phyloP scores from a whole-genome alignment of 2,797 vertebrate genomes.

The Pampus argenteus region DNA sequence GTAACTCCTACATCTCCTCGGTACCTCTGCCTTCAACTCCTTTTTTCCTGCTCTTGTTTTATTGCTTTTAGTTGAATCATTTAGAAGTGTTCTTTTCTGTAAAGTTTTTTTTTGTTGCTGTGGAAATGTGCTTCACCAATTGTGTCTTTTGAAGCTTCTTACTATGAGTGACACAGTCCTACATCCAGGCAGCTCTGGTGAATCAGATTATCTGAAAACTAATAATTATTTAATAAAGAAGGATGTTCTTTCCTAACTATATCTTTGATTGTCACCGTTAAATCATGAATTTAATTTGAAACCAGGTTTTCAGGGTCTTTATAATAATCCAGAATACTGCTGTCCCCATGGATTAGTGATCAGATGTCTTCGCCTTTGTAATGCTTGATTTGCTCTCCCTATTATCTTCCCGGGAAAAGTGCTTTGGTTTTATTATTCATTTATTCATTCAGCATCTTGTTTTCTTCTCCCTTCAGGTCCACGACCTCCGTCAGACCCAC shows the following conservation, averaged over 20 bases:
- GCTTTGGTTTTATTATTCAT: background rate
- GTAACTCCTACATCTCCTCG: slow-evolving; percentile 31
- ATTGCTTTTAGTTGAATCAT: slow-evolving; percentile 14
- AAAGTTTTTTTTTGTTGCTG: background rate
- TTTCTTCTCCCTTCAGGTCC: slow-evolving; percentile 75
- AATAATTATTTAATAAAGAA: background rate
- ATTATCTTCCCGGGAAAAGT: slow-evolving; percentile 10
- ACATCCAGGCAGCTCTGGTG: background rate
- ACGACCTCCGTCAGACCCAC: slow-evolving; percentile 87
- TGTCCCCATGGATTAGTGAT: background rate
- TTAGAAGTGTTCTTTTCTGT: background rate
- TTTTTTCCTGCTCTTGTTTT: slow-evolving; percentile 3
- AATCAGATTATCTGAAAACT: background rate
- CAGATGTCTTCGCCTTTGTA: background rate
- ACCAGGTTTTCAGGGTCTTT: slow-evolving; percentile 26
- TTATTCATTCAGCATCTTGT: background rate
- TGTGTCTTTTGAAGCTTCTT: slow-evolving; percentile 14
- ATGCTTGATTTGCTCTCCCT: background rate
- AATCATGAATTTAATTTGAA: background rate
- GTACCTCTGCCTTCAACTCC: background rate
- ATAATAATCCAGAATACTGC: slow-evolving; percentile 3
- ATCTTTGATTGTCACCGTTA: background rate
- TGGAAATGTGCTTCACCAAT: slow-evolving; percentile 19
- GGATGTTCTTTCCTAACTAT: background rate
- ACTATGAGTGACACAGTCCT: too few relatives aligned